Base-by-base conservation (phyloP, 1,140 invertebrate species). In the Drosophila equinoxialis region DNA sequence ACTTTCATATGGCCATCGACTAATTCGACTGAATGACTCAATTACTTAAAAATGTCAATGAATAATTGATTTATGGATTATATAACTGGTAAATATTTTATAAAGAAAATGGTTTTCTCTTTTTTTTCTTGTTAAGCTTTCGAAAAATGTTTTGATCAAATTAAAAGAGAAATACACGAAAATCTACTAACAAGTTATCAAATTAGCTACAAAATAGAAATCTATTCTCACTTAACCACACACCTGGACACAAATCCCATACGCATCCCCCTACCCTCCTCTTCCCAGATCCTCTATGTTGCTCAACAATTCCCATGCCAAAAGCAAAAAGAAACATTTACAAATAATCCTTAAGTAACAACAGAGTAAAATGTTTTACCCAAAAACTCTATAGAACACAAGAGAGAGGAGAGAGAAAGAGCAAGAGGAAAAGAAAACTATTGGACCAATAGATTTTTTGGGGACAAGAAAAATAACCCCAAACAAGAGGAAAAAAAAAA, bases 371-470 rank as follows among this genome's bases (percentile, higher is more conserved):
- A 48, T 48, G 45, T 48, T 48, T 48, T 48, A 11, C 17, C 17
- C 45, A n/a, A 14, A 20, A 20, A n/a, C 7, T 13, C 7, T 13
- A 48, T 20, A 37, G 20, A 8, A 30, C 6, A 17, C 7, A 20
- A 11, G 26, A 42, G 30, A 71, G 39, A 54, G 72, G 72, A 60
- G 59, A 65, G 60, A 42, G 65, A 65, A 59, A 65, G 45, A 4
- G 45, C n/a, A 17, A 6, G 1, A 3, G 17, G 17, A 8, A 5
- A 70, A 57, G 55, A 45, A 70, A 77, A 76, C 74, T 77, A 77
- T 77, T 55, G 74, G 26, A 41, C 65, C 72, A 70, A 71, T 77
- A 65, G 73, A 71, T 77, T 65, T 77, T 48, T 51, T 51, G 59
- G 74, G 35, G 65, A 63, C 23, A 42, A 11, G 17, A 51, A 51